Evolutionary conservation across 2,797 vertebrate species (phyloP).

Genomic region (Squalus acanthias): DNA sequence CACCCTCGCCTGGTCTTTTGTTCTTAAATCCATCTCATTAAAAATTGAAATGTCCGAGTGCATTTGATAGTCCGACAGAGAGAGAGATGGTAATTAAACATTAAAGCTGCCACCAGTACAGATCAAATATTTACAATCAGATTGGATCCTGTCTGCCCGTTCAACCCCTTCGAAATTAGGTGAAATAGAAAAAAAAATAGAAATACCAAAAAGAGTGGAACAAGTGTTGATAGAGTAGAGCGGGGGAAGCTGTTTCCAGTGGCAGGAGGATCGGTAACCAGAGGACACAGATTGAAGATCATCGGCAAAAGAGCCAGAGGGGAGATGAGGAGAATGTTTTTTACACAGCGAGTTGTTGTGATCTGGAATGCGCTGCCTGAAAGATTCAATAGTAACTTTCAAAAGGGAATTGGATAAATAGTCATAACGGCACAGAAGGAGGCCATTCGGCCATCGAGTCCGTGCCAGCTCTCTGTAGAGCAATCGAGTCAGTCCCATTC

Average conservation of each 20-base stretch:
- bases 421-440: no score
- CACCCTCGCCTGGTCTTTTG: background rate
- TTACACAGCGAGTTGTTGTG: no score
- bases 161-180: background rate
- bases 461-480: no score
- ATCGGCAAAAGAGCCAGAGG: background rate
- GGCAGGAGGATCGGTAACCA: background rate
- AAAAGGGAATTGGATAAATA: no score
- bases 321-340: background rate
- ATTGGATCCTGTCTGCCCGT: background rate
- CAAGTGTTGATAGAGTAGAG: background rate
- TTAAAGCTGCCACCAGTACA: background rate
- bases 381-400: no score
- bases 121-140: background rate
- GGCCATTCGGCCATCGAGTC: no score
- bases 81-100: background rate
- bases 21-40: background rate
- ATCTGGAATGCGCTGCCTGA: no score
- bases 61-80: background rate
- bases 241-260: no score
- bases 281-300: no score
- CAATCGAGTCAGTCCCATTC: no score
- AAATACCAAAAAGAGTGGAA: background rate
- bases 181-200: background rate
- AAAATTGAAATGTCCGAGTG: background rate